phyloP scores from a whole-genome alignment of 1,140 invertebrate genomes.

The Lucilia sericata region DNA sequence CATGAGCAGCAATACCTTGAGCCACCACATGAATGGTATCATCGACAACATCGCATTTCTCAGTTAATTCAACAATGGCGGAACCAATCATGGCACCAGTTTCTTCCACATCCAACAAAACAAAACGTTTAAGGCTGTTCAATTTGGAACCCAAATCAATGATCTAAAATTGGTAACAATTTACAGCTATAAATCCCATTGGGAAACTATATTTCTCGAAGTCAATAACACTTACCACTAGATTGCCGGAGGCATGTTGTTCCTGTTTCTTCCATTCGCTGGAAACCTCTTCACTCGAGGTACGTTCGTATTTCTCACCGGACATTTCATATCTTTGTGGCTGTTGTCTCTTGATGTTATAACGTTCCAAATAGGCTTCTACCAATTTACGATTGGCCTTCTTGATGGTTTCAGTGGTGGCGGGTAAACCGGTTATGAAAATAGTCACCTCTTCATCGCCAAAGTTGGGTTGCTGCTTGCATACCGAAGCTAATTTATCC shows the following conservation, averaged over 20 bases:
- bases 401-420: slow-evolving; percentile 49
- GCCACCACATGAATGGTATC: slow-evolving; percentile 64
- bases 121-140: slow-evolving; percentile 59
- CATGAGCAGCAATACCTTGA: slow-evolving; percentile 67
- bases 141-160: slow-evolving; percentile 61
- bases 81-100: slow-evolving; percentile 61
- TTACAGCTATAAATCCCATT: too few relatives aligned
- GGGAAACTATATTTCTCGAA: too few relatives aligned
- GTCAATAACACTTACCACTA: slow-evolving; percentile 37
- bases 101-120: slow-evolving; percentile 59
- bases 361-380: slow-evolving; percentile 61
- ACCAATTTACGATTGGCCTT: slow-evolving; percentile 60
- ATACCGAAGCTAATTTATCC: slow-evolving; percentile 56
- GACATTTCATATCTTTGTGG: slow-evolving; percentile 23
- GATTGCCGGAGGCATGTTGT: slow-evolving; percentile 3
- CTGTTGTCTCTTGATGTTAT: slow-evolving; percentile 56
- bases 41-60: slow-evolving; percentile 57
- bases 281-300: slow-evolving; percentile 57
- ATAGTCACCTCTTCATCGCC: slow-evolving; percentile 64
- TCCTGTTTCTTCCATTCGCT: slow-evolving; percentile 38
- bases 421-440: slow-evolving; percentile 60
- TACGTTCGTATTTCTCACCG: slow-evolving; percentile 47
- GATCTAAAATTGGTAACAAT: slow-evolving; percentile 45
- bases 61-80: slow-evolving; percentile 56
- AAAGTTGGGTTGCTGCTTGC: slow-evolving; percentile 57